Conservation (phyloP, 2,797 vertebrate species). For the Mycteria americana region DNA sequence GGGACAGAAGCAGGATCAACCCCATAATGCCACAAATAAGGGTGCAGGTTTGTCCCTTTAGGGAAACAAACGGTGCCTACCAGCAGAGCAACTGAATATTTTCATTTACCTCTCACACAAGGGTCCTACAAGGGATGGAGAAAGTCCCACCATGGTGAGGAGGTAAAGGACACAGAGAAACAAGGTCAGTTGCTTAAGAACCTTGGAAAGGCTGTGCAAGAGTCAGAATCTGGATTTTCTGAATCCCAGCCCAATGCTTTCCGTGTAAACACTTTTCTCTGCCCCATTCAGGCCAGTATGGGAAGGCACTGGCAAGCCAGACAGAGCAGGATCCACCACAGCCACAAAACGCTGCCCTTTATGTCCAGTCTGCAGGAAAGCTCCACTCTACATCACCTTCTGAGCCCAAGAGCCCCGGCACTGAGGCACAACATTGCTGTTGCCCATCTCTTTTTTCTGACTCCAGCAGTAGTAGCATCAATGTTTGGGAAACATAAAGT, state of each 20-base stretch:
- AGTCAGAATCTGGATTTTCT: background rate
- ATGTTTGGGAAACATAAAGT: background rate
- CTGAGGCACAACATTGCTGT: background rate
- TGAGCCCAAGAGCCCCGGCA: background rate
- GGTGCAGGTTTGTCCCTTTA: background rate
- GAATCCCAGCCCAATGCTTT: background rate
- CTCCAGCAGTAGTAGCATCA: background rate
- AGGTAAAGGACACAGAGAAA: background rate
- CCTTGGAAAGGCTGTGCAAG: background rate
- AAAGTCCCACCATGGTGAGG: background rate
- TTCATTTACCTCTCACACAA: background rate
- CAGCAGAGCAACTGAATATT: background rate
- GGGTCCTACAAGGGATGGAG: background rate
- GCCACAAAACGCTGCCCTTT: background rate
- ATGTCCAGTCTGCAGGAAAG: background rate
- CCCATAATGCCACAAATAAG: background rate
- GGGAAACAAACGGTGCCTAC: background rate
- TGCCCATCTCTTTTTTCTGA: background rate
- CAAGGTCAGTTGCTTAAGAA: background rate
- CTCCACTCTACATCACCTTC: background rate
- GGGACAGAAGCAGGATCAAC: background rate
- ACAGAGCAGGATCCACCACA: background rate
- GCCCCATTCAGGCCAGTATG: background rate
- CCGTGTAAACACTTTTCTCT: background rate
- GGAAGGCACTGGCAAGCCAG: background rate